A percentile compares a stretch with the other conserved stretches of the same genome.
Conservation (phyloP, 2,888 invertebrate genomes). For the Hirtodrosophila histrioides region DNA sequence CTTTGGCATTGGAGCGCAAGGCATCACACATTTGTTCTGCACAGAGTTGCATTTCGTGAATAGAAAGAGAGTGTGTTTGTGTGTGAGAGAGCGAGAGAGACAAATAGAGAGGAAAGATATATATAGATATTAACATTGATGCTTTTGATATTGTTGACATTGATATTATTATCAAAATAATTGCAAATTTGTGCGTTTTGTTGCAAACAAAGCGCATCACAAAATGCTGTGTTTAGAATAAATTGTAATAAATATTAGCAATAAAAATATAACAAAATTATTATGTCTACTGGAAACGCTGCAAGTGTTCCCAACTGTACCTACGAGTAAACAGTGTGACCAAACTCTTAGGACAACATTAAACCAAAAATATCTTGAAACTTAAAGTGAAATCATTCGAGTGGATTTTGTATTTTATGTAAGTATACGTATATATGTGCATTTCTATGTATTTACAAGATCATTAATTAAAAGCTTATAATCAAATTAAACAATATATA, state of each 20-base stretch:
- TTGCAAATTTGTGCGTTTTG: conserved; percentile 52
- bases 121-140: conserved; percentile 36
- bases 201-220: conserved; percentile 62
- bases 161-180: conserved; percentile 23
- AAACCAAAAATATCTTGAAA: too few species aligned
- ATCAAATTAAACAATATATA: too few species aligned
- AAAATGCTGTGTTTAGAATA: conserved; percentile 50
- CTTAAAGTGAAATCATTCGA: too few species aligned
- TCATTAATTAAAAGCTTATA: too few species aligned
- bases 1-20: conserved; percentile 77
- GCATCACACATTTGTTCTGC: conserved; percentile 85
- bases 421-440: too few species aligned
- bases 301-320: too few species aligned
- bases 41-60: not conserved
- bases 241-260: conserved; percentile 10
- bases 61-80: not conserved
- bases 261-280: not conserved
- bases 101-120: conserved; percentile 8
- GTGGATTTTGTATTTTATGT: too few species aligned
- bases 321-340: too few species aligned
- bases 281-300: conserved; percentile 3
- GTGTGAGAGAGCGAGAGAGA: not conserved
- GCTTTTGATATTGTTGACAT: conserved; percentile 10
- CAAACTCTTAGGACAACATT: too few species aligned
- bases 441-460: too few species aligned